Conservation (phyloP, 2,888 invertebrate genomes). For the Caenorhabditis japonica region DNA sequence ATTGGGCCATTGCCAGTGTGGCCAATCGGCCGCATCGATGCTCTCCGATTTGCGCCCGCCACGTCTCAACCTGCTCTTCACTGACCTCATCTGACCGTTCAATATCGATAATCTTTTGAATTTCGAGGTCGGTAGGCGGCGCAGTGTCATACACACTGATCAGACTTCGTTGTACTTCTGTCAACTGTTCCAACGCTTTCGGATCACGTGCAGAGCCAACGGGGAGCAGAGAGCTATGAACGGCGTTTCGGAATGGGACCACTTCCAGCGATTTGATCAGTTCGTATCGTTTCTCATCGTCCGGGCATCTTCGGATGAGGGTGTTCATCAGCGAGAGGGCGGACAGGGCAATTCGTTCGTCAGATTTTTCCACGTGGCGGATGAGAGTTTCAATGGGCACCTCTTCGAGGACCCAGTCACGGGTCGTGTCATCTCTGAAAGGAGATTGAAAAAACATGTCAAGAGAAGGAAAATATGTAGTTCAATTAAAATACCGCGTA, state of each 20-base stretch:
- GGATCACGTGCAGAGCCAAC: conserved; percentile 55
- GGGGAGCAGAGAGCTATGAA: conserved; percentile 59
- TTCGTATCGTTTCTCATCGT: conserved; percentile 27
- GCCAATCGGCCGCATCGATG: conserved; percentile 39
- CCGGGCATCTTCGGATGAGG: conserved; percentile 34
- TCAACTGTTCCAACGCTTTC: conserved; percentile 58
- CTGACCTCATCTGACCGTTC: conserved; percentile 18
- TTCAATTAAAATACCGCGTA: too few species aligned
- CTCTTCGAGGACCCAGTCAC: conserved; percentile 81
- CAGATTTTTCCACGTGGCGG: conserved; percentile 79
- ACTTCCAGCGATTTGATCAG: conserved; percentile 55
- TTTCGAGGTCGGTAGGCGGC: conserved; percentile 29
- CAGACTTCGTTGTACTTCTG: conserved; percentile 54
- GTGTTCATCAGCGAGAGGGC: conserved; percentile 90
- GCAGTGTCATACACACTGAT: conserved; percentile 35
- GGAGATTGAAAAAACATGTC: too few species aligned
- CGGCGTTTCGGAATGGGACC: conserved; percentile 66
- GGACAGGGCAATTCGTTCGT: conserved; percentile 90
- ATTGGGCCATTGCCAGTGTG: conserved; percentile 13
- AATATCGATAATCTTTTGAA: conserved; percentile 36
- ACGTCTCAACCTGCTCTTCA: conserved; percentile 10
- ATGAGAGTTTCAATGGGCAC: conserved; percentile 90
- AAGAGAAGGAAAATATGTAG: too few species aligned
- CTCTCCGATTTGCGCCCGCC: conserved; percentile 11
- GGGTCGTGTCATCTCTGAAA: conserved; percentile 36